Base-by-base conservation (phyloP, 1,140 invertebrate genomes). In the Triops longicaudatus region DNA sequence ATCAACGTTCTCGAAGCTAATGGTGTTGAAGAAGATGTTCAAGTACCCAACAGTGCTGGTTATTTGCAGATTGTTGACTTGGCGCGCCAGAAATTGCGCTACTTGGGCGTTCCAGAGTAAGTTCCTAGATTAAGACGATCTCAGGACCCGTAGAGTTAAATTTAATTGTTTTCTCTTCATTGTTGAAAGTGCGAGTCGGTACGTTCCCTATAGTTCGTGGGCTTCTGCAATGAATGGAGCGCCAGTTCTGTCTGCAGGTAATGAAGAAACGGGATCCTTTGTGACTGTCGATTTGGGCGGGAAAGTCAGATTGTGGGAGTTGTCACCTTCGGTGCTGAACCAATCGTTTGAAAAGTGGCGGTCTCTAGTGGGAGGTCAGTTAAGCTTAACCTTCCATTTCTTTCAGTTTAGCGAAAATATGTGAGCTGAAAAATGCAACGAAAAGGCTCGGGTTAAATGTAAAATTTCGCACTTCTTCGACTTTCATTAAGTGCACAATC, bases 281-380 rank as follows among this genome's bases (percentile, higher is more conserved):
- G 85, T 89, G 17, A 88, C 88, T 1, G 86, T 90, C 17, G 90
- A 91, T 80, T 82, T 83, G 6, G 83, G 83, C 73, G 90, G 90
- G 1, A 86, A 85, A 78, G 83, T 91, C 37, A 82, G 88, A 42
- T 80, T 89, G 12, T 91, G 89, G 89, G 88, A 91, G 82, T 86
- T 87, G 41, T 84, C 84, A 6, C 79, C 84, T 12, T 79, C 81
- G 3, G 83, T 85, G 73, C 83, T 91, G 44, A 82, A 86, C 75
- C 82, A 82, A 72, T 86, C 85, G 4, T 78, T 86, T 5, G 81
- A 81, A 0, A 79, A 81, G 11, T 86, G 85, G 85, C 80, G 78
- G n/a, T 81, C 77, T 42, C 37, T 44, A 1, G 74, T 75, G 10
- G 74, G 74, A 41, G 74, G 74, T 75, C 14, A 26, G 74, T 22